Base-by-base conservation (phyloP, 2,797 vertebrate species). In the Pseudochromis fuscus region DNA sequence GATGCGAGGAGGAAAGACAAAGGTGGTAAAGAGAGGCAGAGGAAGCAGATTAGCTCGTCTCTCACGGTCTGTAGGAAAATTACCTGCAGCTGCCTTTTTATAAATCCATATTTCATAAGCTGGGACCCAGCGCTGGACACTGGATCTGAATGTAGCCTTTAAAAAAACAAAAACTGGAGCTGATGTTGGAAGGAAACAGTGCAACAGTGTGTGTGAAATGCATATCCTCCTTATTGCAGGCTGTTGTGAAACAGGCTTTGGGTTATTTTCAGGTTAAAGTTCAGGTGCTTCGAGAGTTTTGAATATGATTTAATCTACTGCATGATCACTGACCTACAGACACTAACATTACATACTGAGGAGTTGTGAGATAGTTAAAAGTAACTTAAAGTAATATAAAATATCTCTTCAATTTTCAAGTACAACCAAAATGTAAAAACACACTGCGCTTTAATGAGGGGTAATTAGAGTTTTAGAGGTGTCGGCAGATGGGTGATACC, bases 51-150 rank as follows among this genome's bases (percentile, higher is more conserved):
- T 76, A 78, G 72, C 46, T 60, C 56, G 40, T 55, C 58, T 68
- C 72, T 77, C 77, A 40, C 49, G 67, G 84, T 61, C 77, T 74
- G 60, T 55, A 35, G 48, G 70, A 78, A 87, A 90, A 91, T 90
- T 86, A 87, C 73, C 87, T 85, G 74, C 91, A 90, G 89, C 85
- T 92, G 91, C 85, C 52, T 74, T 86, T 87, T 77, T 81, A 87
- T 85, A 78, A 65, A 75, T 88, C 79, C 81, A 91, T 88, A 87
- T 91, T 91, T 93, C 88, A 93, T 82, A 85, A 71, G 71, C 42
- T 56, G 63, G 73, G 67, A 81, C 84, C 65, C 66, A 72, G 80
- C 2, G 35, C 73, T 81, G 81, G 88, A 91, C 88, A 90, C 25
- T 80, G 62, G 68, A 87, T 86, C 87, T 90, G 83, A 82, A 87